Conservation (phyloP, 2,888 invertebrate species). For the Phortica magna region DNA sequence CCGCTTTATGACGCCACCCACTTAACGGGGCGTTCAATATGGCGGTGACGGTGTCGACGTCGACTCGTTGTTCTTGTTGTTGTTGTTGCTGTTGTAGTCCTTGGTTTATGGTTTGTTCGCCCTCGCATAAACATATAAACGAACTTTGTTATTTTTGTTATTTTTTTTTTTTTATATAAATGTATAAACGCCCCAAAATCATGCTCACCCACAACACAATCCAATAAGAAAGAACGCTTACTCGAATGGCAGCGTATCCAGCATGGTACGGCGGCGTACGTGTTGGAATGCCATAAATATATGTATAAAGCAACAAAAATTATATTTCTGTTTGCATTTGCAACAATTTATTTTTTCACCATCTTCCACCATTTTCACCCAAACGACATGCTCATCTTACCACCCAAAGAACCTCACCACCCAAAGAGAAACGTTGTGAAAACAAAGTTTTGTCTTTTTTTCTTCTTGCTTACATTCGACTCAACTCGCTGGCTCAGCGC, state of each 20-base stretch:
- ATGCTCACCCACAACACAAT: background rate
- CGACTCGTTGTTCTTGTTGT: too few species aligned
- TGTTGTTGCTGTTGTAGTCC: slow-evolving; percentile 40
- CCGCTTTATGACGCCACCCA: slow-evolving; percentile 32
- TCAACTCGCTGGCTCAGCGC: slow-evolving; percentile 34
- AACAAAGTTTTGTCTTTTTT: slow-evolving; percentile 5
- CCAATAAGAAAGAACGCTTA: slow-evolving; percentile 10
- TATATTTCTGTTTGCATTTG: slow-evolving; percentile 71
- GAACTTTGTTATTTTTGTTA: slow-evolving; percentile 51
- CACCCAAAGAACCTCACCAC: background rate
- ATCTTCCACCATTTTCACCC: slow-evolving; percentile 25
- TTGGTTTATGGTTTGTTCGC: slow-evolving; percentile 42
- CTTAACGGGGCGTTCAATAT: slow-evolving; percentile 56
- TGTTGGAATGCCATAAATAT: slow-evolving; percentile 69
- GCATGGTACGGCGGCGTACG: slow-evolving; percentile 57
- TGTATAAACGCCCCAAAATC: slow-evolving; percentile 59
- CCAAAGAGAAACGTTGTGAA: slow-evolving; percentile 52
- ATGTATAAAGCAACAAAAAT: slow-evolving; percentile 62
- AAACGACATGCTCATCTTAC: slow-evolving; percentile 13
- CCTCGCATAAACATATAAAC: slow-evolving; percentile 61
- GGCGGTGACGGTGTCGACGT: slow-evolving; percentile 52
- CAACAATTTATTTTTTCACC: slow-evolving; percentile 61
- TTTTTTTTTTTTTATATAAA: slow-evolving; percentile 46
- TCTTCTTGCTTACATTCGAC: background rate
- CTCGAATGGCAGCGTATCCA: background rate